Evolutionary conservation across 2,888 invertebrate species (phyloP).

Genomic region (Pilophorus perplexus): DNA sequence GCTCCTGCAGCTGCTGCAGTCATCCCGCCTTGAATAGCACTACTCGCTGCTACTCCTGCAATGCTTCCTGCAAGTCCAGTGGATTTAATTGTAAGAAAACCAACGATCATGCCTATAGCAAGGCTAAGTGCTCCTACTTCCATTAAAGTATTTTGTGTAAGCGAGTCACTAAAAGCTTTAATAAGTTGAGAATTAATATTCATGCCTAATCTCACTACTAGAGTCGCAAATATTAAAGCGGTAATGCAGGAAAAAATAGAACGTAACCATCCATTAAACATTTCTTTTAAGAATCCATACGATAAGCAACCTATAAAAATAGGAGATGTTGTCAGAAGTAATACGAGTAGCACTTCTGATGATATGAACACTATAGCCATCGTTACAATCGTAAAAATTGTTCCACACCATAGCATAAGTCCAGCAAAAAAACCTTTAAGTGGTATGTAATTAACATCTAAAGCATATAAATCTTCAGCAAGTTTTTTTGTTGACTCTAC

Average conservation of each 20-base stretch:
- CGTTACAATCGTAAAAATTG: not conserved
- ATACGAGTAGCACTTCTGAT: not conserved
- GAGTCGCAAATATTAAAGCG: not conserved
- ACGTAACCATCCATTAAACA: not conserved
- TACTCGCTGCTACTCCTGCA: not conserved
- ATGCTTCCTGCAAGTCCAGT: not conserved
- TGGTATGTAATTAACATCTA: not conserved
- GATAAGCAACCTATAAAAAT: not conserved
- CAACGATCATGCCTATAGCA: not conserved
- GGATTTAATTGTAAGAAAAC: not conserved
- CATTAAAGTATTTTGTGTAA: not conserved
- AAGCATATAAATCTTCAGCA: not conserved
- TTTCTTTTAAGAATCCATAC: not conserved
- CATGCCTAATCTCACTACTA: not conserved
- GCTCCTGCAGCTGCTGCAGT: not conserved
- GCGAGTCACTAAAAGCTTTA: not conserved
- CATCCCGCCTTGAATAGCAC: not conserved
- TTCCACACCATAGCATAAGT: not conserved
- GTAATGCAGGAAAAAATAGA: not conserved
- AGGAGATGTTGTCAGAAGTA: not conserved
- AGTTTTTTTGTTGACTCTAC: not conserved
- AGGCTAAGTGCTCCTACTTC: not conserved
- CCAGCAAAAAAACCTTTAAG: not conserved
- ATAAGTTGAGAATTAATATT: not conserved
- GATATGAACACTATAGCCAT: not conserved